Evolutionary conservation across 2,888 invertebrate genomes (phyloP), one percentile per base, ranked within the genome.

Genomic region (Apamea anceps): DNA sequence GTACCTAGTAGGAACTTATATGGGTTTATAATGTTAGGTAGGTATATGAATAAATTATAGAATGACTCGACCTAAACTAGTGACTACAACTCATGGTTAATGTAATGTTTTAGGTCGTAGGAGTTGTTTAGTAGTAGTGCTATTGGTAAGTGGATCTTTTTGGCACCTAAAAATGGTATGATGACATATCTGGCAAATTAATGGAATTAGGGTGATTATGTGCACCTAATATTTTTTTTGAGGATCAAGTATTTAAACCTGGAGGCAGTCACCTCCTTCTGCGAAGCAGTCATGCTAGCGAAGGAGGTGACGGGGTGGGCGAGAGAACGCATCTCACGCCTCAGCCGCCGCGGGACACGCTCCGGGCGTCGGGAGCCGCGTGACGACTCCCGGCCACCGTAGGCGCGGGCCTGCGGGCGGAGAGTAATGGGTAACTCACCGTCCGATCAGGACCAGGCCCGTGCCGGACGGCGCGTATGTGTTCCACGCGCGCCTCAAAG

Each of bases 41-140:
- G 62, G 13, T 25, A 25, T 28, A 51, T 62, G 60, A 68, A 79
- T 79, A 80, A 68, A 60, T 32, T 18, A 37, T 51, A 5, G 7
- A 66, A 25, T 66, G 42, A 42, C n/a, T 42, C 6, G n/a, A 67
- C 18, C 67, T n/a, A 5, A 18, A 67, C 10, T 3, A 21, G 10
- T 10, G 21, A 1, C 0, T 65, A 68, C 18, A n/a, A 45, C 18
- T n/a, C 42, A 6, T 21, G 45, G 28, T 12, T 67, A 18, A 42
- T 13, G 10, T n/a, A n/a, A 12, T 18, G n/a, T 12, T 48, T 68
- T 28, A 6, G 10, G 12, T 68, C 3, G n/a, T 68, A 21, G 12
- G 10, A n/a, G n/a, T 21, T 13, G 7, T 7, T 68, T 28, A 28
- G 18, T 10, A n/a, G 18, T 42, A n/a, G 25, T 65, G 10, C 2